Evolutionary conservation across 2,113 vertebrate genomes (phyloP).

Genomic region (Colinus virginianus): DNA sequence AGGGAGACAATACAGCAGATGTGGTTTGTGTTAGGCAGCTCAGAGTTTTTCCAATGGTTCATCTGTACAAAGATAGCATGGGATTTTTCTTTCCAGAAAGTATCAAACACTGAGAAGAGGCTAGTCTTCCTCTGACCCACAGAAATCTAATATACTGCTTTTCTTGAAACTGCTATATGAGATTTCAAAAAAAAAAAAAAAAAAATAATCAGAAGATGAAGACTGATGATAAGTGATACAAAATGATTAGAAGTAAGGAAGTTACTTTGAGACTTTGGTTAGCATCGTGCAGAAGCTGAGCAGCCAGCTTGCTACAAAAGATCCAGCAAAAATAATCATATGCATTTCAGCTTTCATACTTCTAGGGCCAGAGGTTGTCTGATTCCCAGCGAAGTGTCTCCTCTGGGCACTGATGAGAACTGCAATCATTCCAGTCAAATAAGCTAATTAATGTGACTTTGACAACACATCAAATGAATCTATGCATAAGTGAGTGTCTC

Average conservation of each 20-base stretch:
- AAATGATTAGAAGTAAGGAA: neutral
- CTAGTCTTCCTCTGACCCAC: neutral
- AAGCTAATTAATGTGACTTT: neutral
- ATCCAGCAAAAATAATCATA: neutral
- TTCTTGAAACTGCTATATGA: neutral
- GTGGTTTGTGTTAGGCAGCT: neutral
- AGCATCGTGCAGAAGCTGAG: neutral
- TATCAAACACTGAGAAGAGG: neutral
- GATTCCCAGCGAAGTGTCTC: neutral
- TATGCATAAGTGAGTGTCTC: neutral
- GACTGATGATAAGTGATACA: neutral
- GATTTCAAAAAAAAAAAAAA: neutral
- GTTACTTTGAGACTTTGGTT: neutral
- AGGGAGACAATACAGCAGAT: conserved; percentile 1
- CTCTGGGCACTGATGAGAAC: neutral
- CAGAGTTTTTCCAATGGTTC: neutral
- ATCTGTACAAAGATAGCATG: neutral
- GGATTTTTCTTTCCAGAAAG: neutral
- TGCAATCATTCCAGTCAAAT: neutral
- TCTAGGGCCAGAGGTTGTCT: neutral
- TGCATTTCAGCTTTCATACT: neutral
- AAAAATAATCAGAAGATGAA: conserved; percentile 1
- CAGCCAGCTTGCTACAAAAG: neutral
- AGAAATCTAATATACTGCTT: neutral
- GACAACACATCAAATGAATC: neutral